Evolutionary conservation across 2,113 vertebrate species (phyloP).

Genomic region (Xiphophorus maculatus): DNA sequence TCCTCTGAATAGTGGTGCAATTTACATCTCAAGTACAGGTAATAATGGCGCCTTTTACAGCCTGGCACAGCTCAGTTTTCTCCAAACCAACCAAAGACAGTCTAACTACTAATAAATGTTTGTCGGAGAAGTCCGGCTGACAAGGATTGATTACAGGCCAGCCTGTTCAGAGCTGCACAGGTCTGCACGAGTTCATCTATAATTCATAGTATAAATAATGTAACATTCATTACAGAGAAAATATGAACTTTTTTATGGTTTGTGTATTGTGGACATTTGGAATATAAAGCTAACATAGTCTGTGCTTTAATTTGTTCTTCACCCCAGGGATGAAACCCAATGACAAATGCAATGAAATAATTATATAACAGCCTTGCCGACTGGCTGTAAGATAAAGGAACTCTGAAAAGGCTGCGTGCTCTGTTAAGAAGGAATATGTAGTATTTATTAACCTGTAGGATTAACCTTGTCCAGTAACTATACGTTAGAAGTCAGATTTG

Average conservation of each 20-base stretch:
- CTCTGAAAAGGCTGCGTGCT: conserved; percentile 59
- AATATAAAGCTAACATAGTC: conserved; percentile 77
- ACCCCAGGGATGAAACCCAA: conserved; percentile 75
- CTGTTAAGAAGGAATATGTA: conserved; percentile 65
- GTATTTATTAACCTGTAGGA: conserved; percentile 79
- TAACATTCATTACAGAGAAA: conserved; percentile 81
- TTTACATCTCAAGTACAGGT: conserved; percentile 38
- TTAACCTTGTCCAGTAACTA: conserved; percentile 68
- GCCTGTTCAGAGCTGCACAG: conserved; percentile 61
- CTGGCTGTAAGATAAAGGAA: conserved; percentile 65
- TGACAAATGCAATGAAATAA: conserved; percentile 81
- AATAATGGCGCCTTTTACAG: conserved; percentile 44
- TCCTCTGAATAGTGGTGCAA: conserved; percentile 26
- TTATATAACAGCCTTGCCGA: conserved; percentile 72
- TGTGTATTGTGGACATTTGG: conserved; percentile 64
- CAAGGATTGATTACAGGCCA: conserved; percentile 73
- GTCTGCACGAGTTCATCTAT: conserved; percentile 77
- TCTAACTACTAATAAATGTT: conserved; percentile 69
- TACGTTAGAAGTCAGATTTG: conserved; percentile 59
- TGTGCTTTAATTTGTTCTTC: conserved; percentile 79
- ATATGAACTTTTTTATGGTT: conserved; percentile 78
- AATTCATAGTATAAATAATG: conserved; percentile 84
- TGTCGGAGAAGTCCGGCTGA: conserved; percentile 68
- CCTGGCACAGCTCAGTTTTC: conserved; percentile 23
- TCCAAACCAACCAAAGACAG: conserved; percentile 34